These are phyloP conservation scores for Achlya flavicornis DNA, from an alignment of 2,888 invertebrate species.

Conservation along the genomic window DNA sequence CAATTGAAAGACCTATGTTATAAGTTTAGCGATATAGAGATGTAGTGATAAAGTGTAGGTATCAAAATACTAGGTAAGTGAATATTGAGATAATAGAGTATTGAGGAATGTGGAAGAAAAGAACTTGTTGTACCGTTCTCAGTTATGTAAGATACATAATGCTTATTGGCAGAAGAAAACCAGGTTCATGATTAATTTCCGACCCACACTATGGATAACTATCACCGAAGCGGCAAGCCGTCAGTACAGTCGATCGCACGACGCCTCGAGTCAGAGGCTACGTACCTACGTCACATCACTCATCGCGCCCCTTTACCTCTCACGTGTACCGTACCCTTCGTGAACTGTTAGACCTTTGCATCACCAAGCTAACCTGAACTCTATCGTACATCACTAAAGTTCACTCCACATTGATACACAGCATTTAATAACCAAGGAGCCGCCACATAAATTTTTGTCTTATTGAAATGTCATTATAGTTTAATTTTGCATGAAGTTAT, in stretches of 20 bases:
- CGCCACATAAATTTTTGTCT: constrained; percentile 10
- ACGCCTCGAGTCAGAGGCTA: constrained; percentile 68
- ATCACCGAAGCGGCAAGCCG: constrained; percentile 30
- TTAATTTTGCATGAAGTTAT: constrained; percentile 26
- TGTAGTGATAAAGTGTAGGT: too few species aligned
- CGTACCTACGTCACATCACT: constrained; percentile 68
- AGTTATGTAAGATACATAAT: too few species aligned
- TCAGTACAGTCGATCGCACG: constrained; percentile 55
- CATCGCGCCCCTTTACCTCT: constrained; percentile 69
- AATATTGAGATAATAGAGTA: too few species aligned
- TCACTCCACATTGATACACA: constrained; percentile 22
- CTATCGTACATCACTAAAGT: constrained; percentile 22
- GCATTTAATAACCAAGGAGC: constrained; percentile 8
- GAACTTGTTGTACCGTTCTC: too few species aligned
- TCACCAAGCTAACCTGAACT: constrained; percentile 31
- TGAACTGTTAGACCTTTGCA: constrained; percentile 23
- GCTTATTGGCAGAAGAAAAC: too few species aligned
- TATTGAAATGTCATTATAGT: constrained; percentile 17
- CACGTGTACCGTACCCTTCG: constrained; percentile 54
- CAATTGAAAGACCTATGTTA: too few species aligned
- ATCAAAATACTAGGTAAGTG: too few species aligned
- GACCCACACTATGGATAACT: constrained; percentile 50
- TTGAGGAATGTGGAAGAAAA: too few species aligned
- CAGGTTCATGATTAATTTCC: neutral
- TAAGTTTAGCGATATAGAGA: too few species aligned